Evolutionary conservation across 2,888 invertebrate species (phyloP), one percentile per base, ranked within the genome.

Genomic region (Eulithis prunata): DNA sequence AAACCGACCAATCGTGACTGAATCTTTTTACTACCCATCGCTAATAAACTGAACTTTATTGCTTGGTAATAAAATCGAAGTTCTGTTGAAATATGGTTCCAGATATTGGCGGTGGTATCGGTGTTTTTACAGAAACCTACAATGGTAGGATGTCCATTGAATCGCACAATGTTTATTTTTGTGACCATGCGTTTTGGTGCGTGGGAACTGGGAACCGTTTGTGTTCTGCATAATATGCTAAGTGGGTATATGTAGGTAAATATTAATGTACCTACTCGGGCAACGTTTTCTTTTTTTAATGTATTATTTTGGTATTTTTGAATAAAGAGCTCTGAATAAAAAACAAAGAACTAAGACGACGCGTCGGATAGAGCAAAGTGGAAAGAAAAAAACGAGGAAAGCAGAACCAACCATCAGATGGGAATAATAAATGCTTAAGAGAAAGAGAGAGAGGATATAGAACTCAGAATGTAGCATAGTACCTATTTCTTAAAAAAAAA

Each of bases 171-270:
- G 70, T 67, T 69, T 63, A 59, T 68, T 66, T 68, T 68, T 28
- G 41, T 41, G 45, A 57, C 21, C 41, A 32, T 13, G 54, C 54
- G 49, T 12, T 36, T 62, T 56, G 41, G 14, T 47, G 59, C 64
- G 68, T 71, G 71, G 67, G 71, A 71, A 68, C 13, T 71, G 71
- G 67, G 71, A 71, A 68, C 13, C 28, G 11, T 12, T 28, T 53
- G 7, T 0, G n/a, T 41, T 53, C 1, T 36, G 13, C 11, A 47
- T 51, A 51, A 6, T 11, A 4, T 1, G 21, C 6, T 32, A 52
- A 52, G 52, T 47, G 14, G 14, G 47, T 5, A 32, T 32, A 32
- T 0, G 32, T 32, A 32, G 1, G 32, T 32, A 32, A 32, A 32
- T 32, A 32, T 32, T 4, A 32, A 32, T 21, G 21, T 21, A 21